Evolutionary conservation across 2,113 vertebrate species (phyloP).

Genomic region (Brachyistius frenatus): DNA sequence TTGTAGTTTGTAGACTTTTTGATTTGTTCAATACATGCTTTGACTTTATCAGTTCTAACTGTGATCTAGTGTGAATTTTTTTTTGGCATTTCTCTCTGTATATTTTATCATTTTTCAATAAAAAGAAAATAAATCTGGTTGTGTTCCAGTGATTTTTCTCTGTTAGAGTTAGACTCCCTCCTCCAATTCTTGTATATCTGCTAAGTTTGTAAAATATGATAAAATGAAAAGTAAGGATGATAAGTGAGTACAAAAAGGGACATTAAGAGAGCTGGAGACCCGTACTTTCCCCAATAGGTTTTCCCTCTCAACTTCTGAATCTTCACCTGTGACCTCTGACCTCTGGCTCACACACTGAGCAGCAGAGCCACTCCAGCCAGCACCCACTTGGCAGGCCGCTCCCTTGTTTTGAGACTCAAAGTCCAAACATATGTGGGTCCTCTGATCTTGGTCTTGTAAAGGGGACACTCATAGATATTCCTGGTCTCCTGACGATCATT

Average conservation of each 20-base stretch:
- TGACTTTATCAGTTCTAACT: conserved; percentile 71
- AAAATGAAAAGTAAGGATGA: neutral
- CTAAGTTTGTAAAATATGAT: neutral
- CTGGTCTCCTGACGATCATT: conserved; percentile 84
- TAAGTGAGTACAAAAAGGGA: neutral
- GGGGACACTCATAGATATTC: conserved; percentile 86
- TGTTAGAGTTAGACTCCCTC: neutral
- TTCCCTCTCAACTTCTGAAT: no score
- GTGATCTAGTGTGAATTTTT: conserved; percentile 75
- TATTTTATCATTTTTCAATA: conserved; percentile 82
- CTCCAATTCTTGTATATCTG: neutral
- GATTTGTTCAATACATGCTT: conserved; percentile 73
- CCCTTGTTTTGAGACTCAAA: conserved; percentile 84
- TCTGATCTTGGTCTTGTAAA: conserved; percentile 85
- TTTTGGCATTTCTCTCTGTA: conserved; percentile 72
- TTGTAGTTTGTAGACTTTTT: conserved; percentile 64
- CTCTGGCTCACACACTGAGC: conserved; percentile 76
- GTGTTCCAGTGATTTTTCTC: conserved; percentile 9
- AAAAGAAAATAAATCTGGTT: conserved; percentile 60
- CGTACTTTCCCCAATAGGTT: no score
- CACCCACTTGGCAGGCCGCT: conserved; percentile 82
- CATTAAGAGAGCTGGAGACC: neutral
- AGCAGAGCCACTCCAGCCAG: conserved; percentile 86
- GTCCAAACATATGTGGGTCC: conserved; percentile 79
- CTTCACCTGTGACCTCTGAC: neutral